Percentiles rank a stretch among this genome's conserved stretches.
Evolutionary conservation across 2,888 invertebrate genomes (phyloP).

Genomic region (Cabera pusaria): DNA sequence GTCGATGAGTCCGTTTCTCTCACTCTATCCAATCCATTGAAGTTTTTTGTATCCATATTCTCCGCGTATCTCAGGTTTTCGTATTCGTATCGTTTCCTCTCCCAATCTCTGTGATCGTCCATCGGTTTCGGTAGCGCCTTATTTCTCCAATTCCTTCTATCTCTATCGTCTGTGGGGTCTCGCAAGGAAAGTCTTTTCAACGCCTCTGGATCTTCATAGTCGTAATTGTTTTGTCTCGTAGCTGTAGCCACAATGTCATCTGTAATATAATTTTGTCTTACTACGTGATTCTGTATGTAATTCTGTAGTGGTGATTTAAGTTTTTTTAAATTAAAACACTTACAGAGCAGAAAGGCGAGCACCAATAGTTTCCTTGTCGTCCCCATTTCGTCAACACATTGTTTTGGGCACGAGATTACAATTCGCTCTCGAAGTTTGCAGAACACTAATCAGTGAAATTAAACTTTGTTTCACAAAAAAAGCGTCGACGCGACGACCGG

Average conservation of each 20-base stretch:
- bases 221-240: constrained; percentile 53
- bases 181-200: too few species aligned
- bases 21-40: constrained; percentile 42
- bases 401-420: constrained; percentile 42
- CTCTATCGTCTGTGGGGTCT: constrained; percentile 66
- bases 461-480: constrained; percentile 46
- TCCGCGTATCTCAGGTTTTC: constrained; percentile 55
- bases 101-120: constrained; percentile 60
- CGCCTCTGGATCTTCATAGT: constrained; percentile 63
- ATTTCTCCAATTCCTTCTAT: constrained; percentile 68
- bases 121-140: constrained; percentile 53
- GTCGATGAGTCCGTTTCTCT: constrained; percentile 45
- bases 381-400: constrained; percentile 31
- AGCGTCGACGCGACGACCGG: constrained; percentile 37
- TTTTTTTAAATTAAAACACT: constrained; percentile 41
- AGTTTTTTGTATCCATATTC: constrained; percentile 50
- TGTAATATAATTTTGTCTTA: constrained; percentile 52
- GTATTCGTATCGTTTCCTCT: constrained; percentile 53
- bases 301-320: constrained; percentile 20
- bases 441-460: constrained; percentile 45
- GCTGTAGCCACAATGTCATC: constrained; percentile 61
- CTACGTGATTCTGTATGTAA: constrained; percentile 24
- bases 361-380: constrained; percentile 67
- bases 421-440: constrained; percentile 43
- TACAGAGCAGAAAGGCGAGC: constrained; percentile 68